Evolutionary conservation across 92 coral and sea anemone genomes (phyloP).

Genomic region (Epizoanthus illoricatus): DNA sequence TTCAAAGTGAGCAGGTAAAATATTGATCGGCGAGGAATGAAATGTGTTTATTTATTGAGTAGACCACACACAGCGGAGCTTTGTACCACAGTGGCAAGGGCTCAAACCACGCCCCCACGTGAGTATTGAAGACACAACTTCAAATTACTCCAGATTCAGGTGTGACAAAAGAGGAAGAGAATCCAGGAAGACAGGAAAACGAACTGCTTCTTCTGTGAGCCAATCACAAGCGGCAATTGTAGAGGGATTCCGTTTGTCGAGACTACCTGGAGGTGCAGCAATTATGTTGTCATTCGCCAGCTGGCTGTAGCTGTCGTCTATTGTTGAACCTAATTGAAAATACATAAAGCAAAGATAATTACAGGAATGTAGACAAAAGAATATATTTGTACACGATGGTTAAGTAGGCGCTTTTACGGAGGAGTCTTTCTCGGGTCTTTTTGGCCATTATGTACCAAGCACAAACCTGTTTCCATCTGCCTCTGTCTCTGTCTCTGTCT

Average conservation of each 20-base stretch:
- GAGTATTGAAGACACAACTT: conserved; percentile 48
- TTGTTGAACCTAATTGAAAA: conserved; percentile 35
- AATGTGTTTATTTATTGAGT: conserved; percentile 65
- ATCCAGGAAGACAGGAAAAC: conserved; percentile 7
- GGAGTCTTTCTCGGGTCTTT: no score
- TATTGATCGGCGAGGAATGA: conserved; percentile 46
- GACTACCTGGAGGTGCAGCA: conserved; percentile 31
- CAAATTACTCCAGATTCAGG: conserved; percentile 32
- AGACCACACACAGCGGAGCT: conserved; percentile 75
- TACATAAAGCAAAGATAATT: conserved; percentile 35
- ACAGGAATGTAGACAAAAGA: conserved; percentile 15
- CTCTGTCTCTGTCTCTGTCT: no score
- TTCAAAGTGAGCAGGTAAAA: conserved; percentile 16
- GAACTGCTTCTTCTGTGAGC: not conserved
- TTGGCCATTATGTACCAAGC: no score
- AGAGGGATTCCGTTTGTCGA: conserved; percentile 28
- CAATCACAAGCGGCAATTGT: conserved; percentile 21
- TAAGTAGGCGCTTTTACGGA: not conserved
- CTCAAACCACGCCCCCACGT: conserved; percentile 71
- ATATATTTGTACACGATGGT: not conserved
- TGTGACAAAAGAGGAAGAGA: conserved; percentile 37
- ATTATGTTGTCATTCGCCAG: conserved; percentile 44
- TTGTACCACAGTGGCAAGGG: conserved; percentile 30
- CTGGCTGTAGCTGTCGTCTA: conserved; percentile 30
- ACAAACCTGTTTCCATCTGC: no score